Percentiles rank a stretch among this genome's conserved stretches.
Conservation (phyloP, 2,888 invertebrate species). For the Iselma pallidipennis region DNA sequence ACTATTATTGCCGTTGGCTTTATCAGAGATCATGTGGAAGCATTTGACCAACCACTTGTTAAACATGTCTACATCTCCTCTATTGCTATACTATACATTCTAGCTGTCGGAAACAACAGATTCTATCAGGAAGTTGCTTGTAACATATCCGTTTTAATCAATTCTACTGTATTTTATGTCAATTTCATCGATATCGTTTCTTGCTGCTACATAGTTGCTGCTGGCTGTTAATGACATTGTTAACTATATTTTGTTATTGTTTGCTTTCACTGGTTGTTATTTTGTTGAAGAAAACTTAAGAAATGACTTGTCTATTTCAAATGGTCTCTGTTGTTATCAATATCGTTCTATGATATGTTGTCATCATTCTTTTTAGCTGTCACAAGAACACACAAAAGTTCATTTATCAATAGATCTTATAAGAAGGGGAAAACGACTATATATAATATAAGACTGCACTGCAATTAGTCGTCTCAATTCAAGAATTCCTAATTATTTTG, state of each 20-base stretch:
- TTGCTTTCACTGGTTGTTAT: neutral
- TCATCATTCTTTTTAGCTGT: constrained; percentile 16
- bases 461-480: neutral
- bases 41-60: neutral
- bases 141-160: neutral
- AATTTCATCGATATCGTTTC: neutral
- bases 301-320: neutral
- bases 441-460: neutral
- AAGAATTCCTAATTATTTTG: neutral
- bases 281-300: neutral
- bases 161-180: neutral
- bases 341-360: neutral
- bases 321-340: neutral
- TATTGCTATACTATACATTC: neutral
- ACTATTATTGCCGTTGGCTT: neutral
- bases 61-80: neutral
- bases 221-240: neutral
- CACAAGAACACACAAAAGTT: constrained; percentile 10
- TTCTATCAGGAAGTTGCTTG: neutral
- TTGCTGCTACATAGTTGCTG: too few relatives aligned
- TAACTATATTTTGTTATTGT: too few relatives aligned
- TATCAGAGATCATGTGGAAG: neutral
- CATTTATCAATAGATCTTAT: constrained; percentile 24
- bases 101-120: neutral
- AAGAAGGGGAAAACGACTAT: neutral